Base-by-base conservation (phyloP, 2,797 vertebrate species). In the Ctenopoma multispine region DNA sequence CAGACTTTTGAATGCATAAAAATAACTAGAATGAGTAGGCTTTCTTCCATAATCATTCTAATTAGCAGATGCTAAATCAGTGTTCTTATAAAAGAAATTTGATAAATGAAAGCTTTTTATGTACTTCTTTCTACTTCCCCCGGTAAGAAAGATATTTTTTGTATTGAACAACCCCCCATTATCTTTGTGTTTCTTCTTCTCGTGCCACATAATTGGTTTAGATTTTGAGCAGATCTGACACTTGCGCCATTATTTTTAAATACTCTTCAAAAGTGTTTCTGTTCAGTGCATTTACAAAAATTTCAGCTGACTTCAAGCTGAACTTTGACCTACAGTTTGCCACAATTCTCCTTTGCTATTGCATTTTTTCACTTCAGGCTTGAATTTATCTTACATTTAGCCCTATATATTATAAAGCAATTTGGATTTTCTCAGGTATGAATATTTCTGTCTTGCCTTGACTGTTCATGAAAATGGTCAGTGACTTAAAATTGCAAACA, bases 361-460 rank as follows among this genome's bases (percentile, higher is more conserved):
- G 40, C 18, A 46, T 63, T 36, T 67, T 24, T 66, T 23, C 43
- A n/a, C 21, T 75, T 63, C 24, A 62, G 38, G 23, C 38, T 67
- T 75, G 57, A 50, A 48, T 56, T 64, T 6, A 31, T 31, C 17
- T 70, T 65, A 34, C 24, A 41, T 48, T 49, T 69, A 60, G n/a
- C 23, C 34, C 23, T 56, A 68, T 48, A 20, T 27, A 15, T 36
- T 36, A 36, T 36, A 17, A 77, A 46, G 17, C 8, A 49, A 44
- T 70, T 17, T 56, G 0, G 55, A 63, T 47, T 21, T 20, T 17
- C 27, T 68, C 43, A 69, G 50, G 24, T 64, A 23, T 69, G 20
- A 75, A 72, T 54, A 47, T 8, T 74, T 75, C 15, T 18, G 1
- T 24, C 24, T 47, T 27, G 50, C 41, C 36, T 34, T 67, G 44